Evolutionary conservation across 2,888 invertebrate species (phyloP).

Genomic region (Yponomeuta evonymella): DNA sequence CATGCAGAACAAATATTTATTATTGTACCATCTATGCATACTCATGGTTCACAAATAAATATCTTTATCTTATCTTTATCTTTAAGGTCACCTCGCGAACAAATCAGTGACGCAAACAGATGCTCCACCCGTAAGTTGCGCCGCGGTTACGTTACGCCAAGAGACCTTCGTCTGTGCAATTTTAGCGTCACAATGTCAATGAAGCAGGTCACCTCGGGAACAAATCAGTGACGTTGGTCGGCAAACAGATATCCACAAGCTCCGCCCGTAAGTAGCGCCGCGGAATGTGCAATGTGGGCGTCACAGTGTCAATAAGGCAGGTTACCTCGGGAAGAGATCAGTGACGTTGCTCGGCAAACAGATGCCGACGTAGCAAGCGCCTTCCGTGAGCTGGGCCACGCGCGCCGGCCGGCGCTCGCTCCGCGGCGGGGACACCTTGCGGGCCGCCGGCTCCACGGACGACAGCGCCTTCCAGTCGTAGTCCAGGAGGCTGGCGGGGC

Average conservation of each 20-base stretch:
- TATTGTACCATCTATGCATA: too few species aligned
- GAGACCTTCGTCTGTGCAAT: too few species aligned
- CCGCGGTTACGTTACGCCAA: too few species aligned
- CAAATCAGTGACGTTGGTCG: constrained; percentile 79
- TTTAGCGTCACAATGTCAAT: background rate
- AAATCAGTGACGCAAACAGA: too few species aligned
- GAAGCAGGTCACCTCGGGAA: constrained; percentile 6
- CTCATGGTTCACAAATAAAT: too few species aligned
- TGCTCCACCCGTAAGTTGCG: too few species aligned
- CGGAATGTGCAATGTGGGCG: background rate
- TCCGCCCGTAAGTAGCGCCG: constrained; percentile 13
- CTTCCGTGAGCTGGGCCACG: constrained; percentile 18
- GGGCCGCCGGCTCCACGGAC: constrained; percentile 32
- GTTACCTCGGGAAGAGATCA: constrained; percentile 53
- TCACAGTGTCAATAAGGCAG: background rate
- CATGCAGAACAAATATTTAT: too few species aligned
- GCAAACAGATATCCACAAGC: constrained; percentile 78
- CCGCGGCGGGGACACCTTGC: constrained; percentile 15
- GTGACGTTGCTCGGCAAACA: constrained; percentile 81
- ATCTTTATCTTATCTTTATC: too few species aligned
- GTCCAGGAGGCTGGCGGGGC: constrained; percentile 47
- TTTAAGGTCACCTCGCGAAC: too few species aligned
- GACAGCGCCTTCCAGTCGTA: constrained; percentile 70
- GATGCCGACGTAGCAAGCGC: constrained; percentile 79
- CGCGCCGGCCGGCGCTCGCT: constrained; percentile 20